Conservation (phyloP, 2,888 invertebrate species). For the Clistopyga incitator region DNA sequence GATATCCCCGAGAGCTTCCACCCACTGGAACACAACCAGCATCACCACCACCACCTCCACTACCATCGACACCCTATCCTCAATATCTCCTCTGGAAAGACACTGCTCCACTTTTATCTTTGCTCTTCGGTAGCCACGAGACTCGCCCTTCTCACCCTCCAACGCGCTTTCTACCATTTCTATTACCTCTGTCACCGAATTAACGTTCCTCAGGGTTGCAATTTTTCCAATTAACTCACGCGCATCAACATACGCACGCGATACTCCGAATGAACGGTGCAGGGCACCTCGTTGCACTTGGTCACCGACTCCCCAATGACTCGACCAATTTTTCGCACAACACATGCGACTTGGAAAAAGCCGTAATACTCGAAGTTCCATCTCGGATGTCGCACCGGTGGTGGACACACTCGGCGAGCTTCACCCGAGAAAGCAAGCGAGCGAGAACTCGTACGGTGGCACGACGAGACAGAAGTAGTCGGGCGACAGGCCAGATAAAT, state of each 20-base stretch:
- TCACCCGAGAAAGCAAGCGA: slow-evolving; percentile 34
- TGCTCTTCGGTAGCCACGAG: slow-evolving; percentile 60
- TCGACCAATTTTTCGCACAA: slow-evolving; percentile 48
- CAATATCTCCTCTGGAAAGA: slow-evolving; percentile 67
- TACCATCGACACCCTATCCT: slow-evolving; percentile 52
- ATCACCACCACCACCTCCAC: slow-evolving; percentile 10
- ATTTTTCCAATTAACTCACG: slow-evolving; percentile 55
- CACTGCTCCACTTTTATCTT: slow-evolving; percentile 67
- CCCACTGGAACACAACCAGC: slow-evolving; percentile 52
- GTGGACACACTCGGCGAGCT: slow-evolving; percentile 50
- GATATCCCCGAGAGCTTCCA: slow-evolving; percentile 75
- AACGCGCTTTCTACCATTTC: slow-evolving; percentile 19
- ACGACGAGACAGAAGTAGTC: slow-evolving; percentile 71
- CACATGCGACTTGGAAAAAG: slow-evolving; percentile 57
- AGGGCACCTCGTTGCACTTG: background rate
- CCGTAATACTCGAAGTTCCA: slow-evolving; percentile 36
- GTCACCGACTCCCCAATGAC: slow-evolving; percentile 7
- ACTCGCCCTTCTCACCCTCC: slow-evolving; percentile 48
- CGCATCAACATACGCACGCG: background rate
- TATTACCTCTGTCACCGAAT: slow-evolving; percentile 61
- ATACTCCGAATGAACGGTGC: background rate
- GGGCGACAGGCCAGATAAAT: slow-evolving; percentile 81
- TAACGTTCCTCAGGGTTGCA: slow-evolving; percentile 66
- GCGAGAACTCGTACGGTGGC: slow-evolving; percentile 33
- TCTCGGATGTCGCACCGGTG: slow-evolving; percentile 54